A percentile compares a stretch with the other conserved stretches of the same genome.
phyloP scores from a whole-genome alignment of 2,888 invertebrate genomes.

The Eumerus sabulonum region DNA sequence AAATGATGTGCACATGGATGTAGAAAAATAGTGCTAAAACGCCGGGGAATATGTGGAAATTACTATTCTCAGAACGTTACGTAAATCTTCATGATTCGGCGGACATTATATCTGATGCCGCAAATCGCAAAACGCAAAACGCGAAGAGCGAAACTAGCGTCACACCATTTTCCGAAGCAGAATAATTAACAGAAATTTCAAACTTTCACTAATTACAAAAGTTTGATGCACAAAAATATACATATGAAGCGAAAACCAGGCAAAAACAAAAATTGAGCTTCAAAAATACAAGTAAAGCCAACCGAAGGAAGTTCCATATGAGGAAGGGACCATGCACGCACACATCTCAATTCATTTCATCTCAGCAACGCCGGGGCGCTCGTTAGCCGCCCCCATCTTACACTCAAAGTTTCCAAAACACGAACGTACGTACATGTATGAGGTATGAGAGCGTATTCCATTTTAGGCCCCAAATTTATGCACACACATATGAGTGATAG shows the following conservation, averaged over 20 bases:
- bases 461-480: slow-evolving; percentile 65
- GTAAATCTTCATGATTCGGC: slow-evolving; percentile 36
- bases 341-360: slow-evolving; percentile 4
- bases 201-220: slow-evolving; percentile 68
- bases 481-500: slow-evolving; percentile 63
- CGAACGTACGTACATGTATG: too few species aligned
- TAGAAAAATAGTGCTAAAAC: too few species aligned
- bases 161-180: slow-evolving; percentile 46
- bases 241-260: slow-evolving; percentile 7
- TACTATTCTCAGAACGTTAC: slow-evolving; percentile 45
- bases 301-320: slow-evolving; percentile 59
- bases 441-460: slow-evolving; percentile 60
- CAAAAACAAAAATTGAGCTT: slow-evolving; percentile 9
- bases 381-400: slow-evolving; percentile 17
- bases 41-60: slow-evolving; percentile 3
- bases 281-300: slow-evolving; percentile 33
- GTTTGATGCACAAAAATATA: slow-evolving; percentile 42
- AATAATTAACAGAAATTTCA: slow-evolving; percentile 66
- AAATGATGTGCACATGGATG: too few species aligned
- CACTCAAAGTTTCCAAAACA: slow-evolving; percentile 38
- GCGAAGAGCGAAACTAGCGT: neutral
- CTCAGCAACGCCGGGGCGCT: neutral
- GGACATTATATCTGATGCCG: slow-evolving; percentile 46
- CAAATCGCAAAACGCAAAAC: slow-evolving; percentile 10
- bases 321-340: slow-evolving; percentile 17